Conservation (phyloP, 37 sponge, comb jelly and placozoan species). For the Halisarca cf. caerulea region DNA sequence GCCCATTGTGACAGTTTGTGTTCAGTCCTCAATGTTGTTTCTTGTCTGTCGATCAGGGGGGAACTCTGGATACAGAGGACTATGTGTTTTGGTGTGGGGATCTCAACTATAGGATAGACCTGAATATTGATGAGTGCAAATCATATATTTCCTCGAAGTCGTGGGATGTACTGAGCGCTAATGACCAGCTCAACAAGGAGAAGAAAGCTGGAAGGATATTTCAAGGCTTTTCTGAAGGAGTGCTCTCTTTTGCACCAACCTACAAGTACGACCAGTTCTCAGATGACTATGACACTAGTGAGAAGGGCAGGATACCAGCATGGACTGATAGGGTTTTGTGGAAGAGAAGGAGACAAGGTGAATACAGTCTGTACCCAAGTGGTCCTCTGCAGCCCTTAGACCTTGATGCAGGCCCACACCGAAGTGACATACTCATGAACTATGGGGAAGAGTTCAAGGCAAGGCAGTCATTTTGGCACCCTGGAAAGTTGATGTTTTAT, state of each 20-base stretch:
- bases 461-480: slow-evolving; percentile 72
- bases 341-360: slow-evolving; percentile 52
- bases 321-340: slow-evolving; percentile 98
- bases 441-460: slow-evolving; percentile 12
- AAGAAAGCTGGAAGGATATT: slow-evolving; percentile 79
- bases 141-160: slow-evolving; percentile 54
- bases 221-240: slow-evolving; percentile 90
- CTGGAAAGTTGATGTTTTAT: slow-evolving; percentile 88
- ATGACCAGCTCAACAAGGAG: slow-evolving; percentile 86
- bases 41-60: slow-evolving; percentile 50
- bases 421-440: slow-evolving; percentile 40
- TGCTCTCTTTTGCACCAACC: slow-evolving; percentile 91
- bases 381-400: background rate
- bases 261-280: slow-evolving; percentile 98
- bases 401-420: slow-evolving; percentile 57
- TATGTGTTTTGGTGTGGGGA: slow-evolving; percentile 99
- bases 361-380: background rate
- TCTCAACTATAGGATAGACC: slow-evolving; percentile 97
- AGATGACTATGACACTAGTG: slow-evolving; percentile 98
- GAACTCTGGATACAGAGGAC: slow-evolving; percentile 80
- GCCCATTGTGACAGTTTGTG: too few species aligned
- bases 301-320: slow-evolving; percentile 95
- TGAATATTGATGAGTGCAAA: slow-evolving; percentile 74
- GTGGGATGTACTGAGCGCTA: slow-evolving; percentile 68
- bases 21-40: too few species aligned